phyloP scores from a whole-genome alignment of 2,113 vertebrate genomes.

The Alligator mississippiensis region DNA sequence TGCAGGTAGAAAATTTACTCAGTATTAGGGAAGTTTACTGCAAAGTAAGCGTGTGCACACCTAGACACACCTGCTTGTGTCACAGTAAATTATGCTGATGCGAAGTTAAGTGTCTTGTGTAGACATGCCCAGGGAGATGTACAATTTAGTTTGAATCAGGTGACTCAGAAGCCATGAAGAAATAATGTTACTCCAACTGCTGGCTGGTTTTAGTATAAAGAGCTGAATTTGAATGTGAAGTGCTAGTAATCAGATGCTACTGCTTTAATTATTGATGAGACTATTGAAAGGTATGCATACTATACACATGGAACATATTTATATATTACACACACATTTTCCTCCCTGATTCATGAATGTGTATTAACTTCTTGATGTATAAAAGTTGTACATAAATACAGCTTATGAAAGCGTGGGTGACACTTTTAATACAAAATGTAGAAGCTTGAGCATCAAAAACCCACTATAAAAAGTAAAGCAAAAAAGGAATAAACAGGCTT shows the following conservation, averaged over 20 bases:
- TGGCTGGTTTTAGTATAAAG: neutral
- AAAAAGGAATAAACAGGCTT: neutral
- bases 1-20: no score
- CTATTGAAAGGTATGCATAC: neutral
- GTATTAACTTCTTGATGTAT: neutral
- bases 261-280: constrained; percentile 1
- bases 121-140: neutral
- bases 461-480: neutral
- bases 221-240: neutral
- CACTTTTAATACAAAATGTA: neutral
- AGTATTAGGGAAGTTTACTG: no score
- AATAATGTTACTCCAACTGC: neutral
- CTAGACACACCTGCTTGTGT: no score
- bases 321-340: neutral
- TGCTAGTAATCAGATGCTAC: neutral
- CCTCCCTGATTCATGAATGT: neutral
- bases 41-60: no score
- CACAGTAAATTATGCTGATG: no score
- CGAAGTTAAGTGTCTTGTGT: no score
- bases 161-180: neutral
- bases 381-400: neutral
- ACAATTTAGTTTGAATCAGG: neutral
- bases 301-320: neutral
- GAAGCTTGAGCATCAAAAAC: neutral
- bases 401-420: neutral